Evolutionary conservation across 2,113 vertebrate genomes (phyloP).

Genomic region (Hiodon tergisus): DNA sequence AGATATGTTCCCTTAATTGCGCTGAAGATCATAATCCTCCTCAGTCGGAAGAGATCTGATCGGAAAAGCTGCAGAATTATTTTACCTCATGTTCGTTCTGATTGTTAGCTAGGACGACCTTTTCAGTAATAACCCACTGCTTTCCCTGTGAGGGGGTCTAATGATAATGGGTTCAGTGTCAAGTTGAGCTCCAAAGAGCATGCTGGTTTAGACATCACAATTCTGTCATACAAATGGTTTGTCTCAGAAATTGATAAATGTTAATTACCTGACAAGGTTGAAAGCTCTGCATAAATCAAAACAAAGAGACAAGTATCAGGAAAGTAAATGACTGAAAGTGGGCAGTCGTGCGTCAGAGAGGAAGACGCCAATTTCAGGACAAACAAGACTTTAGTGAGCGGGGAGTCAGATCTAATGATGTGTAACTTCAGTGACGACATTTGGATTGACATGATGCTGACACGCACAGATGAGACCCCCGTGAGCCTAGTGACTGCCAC

Average conservation of each 20-base stretch:
- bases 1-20: conserved; percentile 13
- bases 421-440: background rate
- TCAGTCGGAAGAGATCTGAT: background rate
- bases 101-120: conserved; percentile 13
- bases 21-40: conserved; percentile 1
- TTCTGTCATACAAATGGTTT: conserved; percentile 7
- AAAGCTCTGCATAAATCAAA: conserved; percentile 8
- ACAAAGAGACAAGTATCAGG: background rate
- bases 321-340: background rate
- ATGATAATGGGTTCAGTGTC: conserved; percentile 5
- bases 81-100: conserved; percentile 7
- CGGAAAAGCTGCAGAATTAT: conserved; percentile 13
- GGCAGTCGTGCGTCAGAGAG: background rate
- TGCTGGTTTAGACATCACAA: conserved; percentile 3
- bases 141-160: conserved; percentile 2
- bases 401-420: background rate
- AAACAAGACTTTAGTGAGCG: background rate
- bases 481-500: too few species aligned
- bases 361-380: background rate
- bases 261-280: conserved; percentile 19
- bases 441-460: background rate
- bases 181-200: background rate
- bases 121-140: conserved; percentile 3
- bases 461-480: background rate
- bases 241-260: conserved; percentile 16